Evolutionary conservation across 35 echinoderm and acorn worm genomes (phyloP), one percentile per base, ranked within the genome.

Genomic region (Strongylocentrotus purpuratus): DNA sequence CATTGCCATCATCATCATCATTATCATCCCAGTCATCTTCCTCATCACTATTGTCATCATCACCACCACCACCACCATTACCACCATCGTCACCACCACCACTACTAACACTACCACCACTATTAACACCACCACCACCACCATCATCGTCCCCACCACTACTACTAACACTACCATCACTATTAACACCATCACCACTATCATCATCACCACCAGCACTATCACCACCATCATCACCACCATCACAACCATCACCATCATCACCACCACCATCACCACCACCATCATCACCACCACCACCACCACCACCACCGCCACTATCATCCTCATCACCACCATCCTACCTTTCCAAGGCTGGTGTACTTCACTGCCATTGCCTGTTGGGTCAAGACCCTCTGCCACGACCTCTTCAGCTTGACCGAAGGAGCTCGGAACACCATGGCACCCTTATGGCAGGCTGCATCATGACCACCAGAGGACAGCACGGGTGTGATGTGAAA

Each of bases 321-420:
- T n/a, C 65, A 78, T 0, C 65, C n/a, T 25, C 91, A 58, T 0
- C n/a, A 50, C 31, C 45, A 58, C n/a, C 48, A 50, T 50, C 96
- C 90, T 93, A 97, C 96, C 96, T 94, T 91, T 17, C 48, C 41
- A 41, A 86, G 85, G 35, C 88, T 94, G n/a, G 50, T 92, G 89
- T 94, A 97, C 78, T 97, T 97, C 20, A 97, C 94, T 13, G 96
- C 94, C 94, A 97, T 92, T 0, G 93, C 87, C 87, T 89, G 94
- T 31, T 95, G 94, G 58, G 95, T 88, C 41, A 97, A 47, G 50
- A 97, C 25, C 50, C 70, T 95, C 70, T 47, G 70, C 96, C 96
- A 97, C 0, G 88, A 47, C 87, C 55, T 48, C 91, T 97, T 97
- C 33, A 97, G 94, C 48, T 97, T 97, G 47, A 78, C 32, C 25